A percentile compares a stretch with the other conserved stretches of the same genome.
phyloP scores from a whole-genome alignment of 2,888 invertebrate species.

The Leucoptera coffeella region DNA sequence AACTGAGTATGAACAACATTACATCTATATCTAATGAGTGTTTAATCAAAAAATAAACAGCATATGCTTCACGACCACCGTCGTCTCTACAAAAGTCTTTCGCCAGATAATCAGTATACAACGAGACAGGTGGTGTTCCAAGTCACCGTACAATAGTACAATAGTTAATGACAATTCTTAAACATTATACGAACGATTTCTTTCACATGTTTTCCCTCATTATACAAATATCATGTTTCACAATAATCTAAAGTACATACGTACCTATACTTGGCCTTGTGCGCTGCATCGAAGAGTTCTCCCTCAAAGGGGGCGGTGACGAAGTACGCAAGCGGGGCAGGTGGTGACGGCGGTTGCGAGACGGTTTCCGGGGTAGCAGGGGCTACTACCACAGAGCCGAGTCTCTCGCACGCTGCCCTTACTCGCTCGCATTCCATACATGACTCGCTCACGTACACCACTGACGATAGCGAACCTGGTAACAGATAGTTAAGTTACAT shows the following conservation, averaged over 20 bases:
- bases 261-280: slow-evolving; percentile 47
- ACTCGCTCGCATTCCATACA: slow-evolving; percentile 45
- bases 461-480: slow-evolving; percentile 30
- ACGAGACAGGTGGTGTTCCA: no score
- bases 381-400: slow-evolving; percentile 35
- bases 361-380: slow-evolving; percentile 23
- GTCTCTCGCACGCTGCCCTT: slow-evolving; percentile 41
- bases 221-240: background rate
- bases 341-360: slow-evolving; percentile 25
- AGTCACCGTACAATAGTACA: no score
- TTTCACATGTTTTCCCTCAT: no score
- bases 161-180: no score
- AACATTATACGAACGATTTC: no score
- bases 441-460: slow-evolving; percentile 39
- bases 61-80: no score
- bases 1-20: no score
- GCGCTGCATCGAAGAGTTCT: slow-evolving; percentile 62
- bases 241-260: slow-evolving; percentile 4
- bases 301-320: slow-evolving; percentile 70
- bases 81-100: no score
- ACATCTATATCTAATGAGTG: no score
- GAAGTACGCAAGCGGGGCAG: slow-evolving; percentile 39
- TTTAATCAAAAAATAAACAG: no score
- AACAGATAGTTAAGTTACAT: no score
- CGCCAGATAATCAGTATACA: no score